Percentiles rank a stretch among this genome's conserved stretches.
Conservation (phyloP, 2,797 vertebrate genomes). For the Chlorospingus semifuscus region DNA sequence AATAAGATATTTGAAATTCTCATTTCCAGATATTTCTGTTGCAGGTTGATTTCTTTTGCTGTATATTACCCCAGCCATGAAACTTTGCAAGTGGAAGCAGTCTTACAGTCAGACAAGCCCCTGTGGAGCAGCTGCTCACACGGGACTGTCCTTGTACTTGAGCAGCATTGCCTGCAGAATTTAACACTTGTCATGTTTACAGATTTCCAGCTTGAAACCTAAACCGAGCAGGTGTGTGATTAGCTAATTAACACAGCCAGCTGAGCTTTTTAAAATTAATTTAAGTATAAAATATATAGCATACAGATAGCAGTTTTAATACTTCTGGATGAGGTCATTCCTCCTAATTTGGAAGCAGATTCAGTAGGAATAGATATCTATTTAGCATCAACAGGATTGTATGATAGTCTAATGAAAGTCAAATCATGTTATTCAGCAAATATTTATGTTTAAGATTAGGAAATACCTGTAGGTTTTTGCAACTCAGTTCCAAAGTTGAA, state of each 20-base stretch:
- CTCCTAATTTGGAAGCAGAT: not conserved
- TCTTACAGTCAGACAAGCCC: not conserved
- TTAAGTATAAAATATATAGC: not conserved
- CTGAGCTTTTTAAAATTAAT: not conserved
- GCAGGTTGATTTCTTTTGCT: not conserved
- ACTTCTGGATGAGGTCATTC: not conserved
- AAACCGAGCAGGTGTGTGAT: not conserved
- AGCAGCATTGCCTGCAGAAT: not conserved
- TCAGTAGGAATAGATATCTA: not conserved
- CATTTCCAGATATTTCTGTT: not conserved
- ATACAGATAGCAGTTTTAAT: not conserved
- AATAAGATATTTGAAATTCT: not conserved
- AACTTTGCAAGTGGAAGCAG: not conserved
- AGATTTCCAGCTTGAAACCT: not conserved
- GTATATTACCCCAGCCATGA: not conserved
- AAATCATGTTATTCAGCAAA: not conserved
- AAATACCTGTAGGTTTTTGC: not conserved
- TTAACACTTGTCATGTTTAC: not conserved
- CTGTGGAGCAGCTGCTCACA: not conserved
- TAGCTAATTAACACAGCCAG: not conserved
- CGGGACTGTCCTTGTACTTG: not conserved
- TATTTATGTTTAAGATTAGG: not conserved
- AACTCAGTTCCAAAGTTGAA: not conserved
- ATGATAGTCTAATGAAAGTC: not conserved
- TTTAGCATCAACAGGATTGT: not conserved